Evolutionary conservation across 1,140 invertebrate species (phyloP).

Genomic region (Cotesia typhae): DNA sequence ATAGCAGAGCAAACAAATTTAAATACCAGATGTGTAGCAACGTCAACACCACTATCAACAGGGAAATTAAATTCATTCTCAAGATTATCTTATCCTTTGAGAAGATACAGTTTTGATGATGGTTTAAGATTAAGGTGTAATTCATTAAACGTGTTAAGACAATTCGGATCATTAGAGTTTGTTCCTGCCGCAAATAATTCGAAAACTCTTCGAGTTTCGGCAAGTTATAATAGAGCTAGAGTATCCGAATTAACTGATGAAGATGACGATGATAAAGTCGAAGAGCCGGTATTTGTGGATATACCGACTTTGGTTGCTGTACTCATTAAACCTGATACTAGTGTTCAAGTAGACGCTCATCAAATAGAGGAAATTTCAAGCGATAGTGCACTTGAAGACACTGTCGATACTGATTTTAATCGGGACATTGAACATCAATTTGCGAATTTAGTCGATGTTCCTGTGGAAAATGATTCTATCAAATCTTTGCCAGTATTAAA

Average conservation of each 20-base stretch:
- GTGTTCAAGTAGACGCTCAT: slow-evolving; percentile 30
- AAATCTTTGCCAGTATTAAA: too few relatives aligned
- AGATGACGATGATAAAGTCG: slow-evolving; percentile 42
- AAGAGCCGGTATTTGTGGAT: slow-evolving; percentile 53
- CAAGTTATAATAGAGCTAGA: slow-evolving; percentile 43
- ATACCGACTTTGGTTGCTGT: slow-evolving; percentile 56
- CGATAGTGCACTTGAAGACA: slow-evolving; percentile 44
- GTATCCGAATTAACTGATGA: slow-evolving; percentile 46
- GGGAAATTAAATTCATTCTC: slow-evolving; percentile 8
- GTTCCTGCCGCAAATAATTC: slow-evolving; percentile 35
- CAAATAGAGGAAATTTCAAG: slow-evolving; percentile 55
- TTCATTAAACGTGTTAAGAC: slow-evolving; percentile 33
- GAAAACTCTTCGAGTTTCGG: neutral
- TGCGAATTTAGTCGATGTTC: too few relatives aligned
- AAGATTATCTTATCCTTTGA: slow-evolving; percentile 11
- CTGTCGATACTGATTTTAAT: slow-evolving; percentile 40
- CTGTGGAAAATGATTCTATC: neutral
- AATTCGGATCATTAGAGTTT: slow-evolving; percentile 48
- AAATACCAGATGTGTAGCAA: slow-evolving; percentile 16
- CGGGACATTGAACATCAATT: too few relatives aligned
- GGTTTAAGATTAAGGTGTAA: slow-evolving; percentile 35
- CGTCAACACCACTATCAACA: slow-evolving; percentile 22
- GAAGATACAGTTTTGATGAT: slow-evolving; percentile 47
- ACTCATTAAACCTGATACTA: slow-evolving; percentile 53
- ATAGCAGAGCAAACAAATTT: slow-evolving; percentile 14